Conservation (phyloP, 2,888 invertebrate genomes). For the Trichopria drosophilae region DNA sequence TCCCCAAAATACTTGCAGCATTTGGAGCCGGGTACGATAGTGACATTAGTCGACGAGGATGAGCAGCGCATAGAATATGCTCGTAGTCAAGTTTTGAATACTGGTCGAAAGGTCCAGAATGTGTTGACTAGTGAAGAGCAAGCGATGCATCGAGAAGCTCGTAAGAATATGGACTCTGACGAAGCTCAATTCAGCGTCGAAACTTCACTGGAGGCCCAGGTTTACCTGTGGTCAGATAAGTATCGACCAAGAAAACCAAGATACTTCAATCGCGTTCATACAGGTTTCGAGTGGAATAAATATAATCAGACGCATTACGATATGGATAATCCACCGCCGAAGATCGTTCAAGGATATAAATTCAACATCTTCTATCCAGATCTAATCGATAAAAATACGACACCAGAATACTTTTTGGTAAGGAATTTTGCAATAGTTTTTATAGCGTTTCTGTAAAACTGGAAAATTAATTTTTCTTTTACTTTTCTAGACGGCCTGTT, state of each 20-base stretch:
- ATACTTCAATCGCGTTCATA: slow-evolving; percentile 95
- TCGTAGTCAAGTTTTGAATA: slow-evolving; percentile 68
- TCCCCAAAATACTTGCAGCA: slow-evolving; percentile 73
- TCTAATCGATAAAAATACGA: slow-evolving; percentile 87
- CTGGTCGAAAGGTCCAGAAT: slow-evolving; percentile 64
- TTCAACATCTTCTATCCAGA: slow-evolving; percentile 99
- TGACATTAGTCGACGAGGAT: slow-evolving; percentile 78
- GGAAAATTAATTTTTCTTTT: slow-evolving; percentile 24
- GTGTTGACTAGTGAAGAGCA: slow-evolving; percentile 62
- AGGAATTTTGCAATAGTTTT: slow-evolving; percentile 36
- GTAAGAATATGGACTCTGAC: slow-evolving; percentile 81
- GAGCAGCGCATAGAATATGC: slow-evolving; percentile 73
- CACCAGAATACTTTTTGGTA: slow-evolving; percentile 91
- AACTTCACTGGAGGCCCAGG: slow-evolving; percentile 80
- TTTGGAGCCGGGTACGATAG: slow-evolving; percentile 75
- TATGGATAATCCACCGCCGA: slow-evolving; percentile 99
- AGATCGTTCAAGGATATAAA: slow-evolving; percentile 99
- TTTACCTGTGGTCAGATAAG: slow-evolving; percentile 96
- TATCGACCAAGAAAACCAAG: slow-evolving; percentile 96
- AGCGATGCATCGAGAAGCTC: slow-evolving; percentile 77
- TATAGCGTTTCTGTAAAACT: neutral
- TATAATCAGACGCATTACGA: slow-evolving; percentile 99
- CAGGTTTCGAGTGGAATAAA: slow-evolving; percentile 99
- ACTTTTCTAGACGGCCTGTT: slow-evolving; percentile 76
- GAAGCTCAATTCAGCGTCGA: slow-evolving; percentile 93